Evolutionary conservation across 2,797 vertebrate genomes (phyloP), one percentile per base, ranked within the genome.

Genomic region (Sebastes baramenuke): DNA sequence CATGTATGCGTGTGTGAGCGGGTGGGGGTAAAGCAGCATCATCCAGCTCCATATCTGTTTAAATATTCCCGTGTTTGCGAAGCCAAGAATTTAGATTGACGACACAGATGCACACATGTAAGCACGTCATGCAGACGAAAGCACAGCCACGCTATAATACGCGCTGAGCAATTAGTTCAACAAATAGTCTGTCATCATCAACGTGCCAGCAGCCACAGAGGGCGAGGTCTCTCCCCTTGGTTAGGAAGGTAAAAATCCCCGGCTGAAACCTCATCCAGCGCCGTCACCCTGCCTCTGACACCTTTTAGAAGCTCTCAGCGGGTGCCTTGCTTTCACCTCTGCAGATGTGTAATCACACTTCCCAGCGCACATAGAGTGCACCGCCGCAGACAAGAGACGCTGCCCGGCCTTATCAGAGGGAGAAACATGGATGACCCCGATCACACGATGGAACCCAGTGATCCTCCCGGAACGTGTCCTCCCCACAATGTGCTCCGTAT

Each of bases 381-480:
- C 77, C 22, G 25, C 74, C 5, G 18, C 78, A 81, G 86, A 85
- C 93, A 90, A 90, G 81, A 96, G 92, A 93, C 92, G 83, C 83
- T 74, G 88, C 73, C 85, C 87, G 69, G 92, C 92, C 92, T 94
- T 94, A 93, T 95, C 94, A 84, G 94, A 87, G 84, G 84, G 92
- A 93, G 95, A 95, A 93, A 94, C 90, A 89, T 66, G 71, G 86
- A 88, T 87, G 90, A 92, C 90, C 89, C 64, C 67, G 93, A 96
- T 87, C 93, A 89, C 86, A 71, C 74, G 52, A 69, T 42, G 80
- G 56, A 89, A 89, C 91, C 94, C 83, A 64, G 84, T 92, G 93
- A 93, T 91, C 93, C 93, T 86, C 64, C 69, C 79, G 75, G 74
- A 78, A 93, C 91, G 82, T 91, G 87, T 83, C 89, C 91, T 88